Base-by-base conservation (phyloP, 2,888 invertebrate species). In the Apamea monoglypha region DNA sequence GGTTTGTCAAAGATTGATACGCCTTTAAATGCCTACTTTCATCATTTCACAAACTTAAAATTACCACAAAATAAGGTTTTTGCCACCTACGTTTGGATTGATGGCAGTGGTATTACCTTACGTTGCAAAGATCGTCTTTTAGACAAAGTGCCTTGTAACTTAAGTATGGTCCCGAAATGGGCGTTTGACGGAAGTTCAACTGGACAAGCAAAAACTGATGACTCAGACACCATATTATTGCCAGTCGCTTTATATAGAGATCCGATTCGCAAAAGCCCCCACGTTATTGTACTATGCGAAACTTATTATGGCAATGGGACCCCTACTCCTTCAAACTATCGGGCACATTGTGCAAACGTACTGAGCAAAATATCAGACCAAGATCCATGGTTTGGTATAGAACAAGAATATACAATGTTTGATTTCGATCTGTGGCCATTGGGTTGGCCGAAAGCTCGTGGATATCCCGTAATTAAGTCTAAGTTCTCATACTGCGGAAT, bases 131-230 rank as follows among this genome's bases (percentile, higher is more conserved):
- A 98, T 82, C 97, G 98, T 67, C 97, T 98, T 3, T 92, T 98
- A 69, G 96, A 97, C 87, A 97, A 97, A 90, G 93, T 97, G 40
- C 98, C 98, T 36, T 97, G 95, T 85, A 91, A 95, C 53, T 95
- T 97, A 67, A 84, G 89, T 64, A 88, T 87, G 86, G 90, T 98
- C 36, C 99, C 99, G 1, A 97, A 98, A 78, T 99, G 99, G 99
- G 98, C 99, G 87, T 99, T 98, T 92, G 99, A 99, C 95, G 99
- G 99, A 81, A 99, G 99, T 93, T 99, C 99, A n/a, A 99, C 99
- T 10, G 98, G 98, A 84, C 99, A 99, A 96, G 98, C 99, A 0
- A 97, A 98, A 91, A 93, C 95, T 18, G 98, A 98, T 8, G 98
- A 99, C 93, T 98, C 99, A 21, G 99, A 99, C 93, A 98, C 98